A percentile compares a stretch with the other conserved stretches of the same genome.
Evolutionary conservation across 2,888 invertebrate genomes (phyloP).

Genomic region (Apamea sordens): DNA sequence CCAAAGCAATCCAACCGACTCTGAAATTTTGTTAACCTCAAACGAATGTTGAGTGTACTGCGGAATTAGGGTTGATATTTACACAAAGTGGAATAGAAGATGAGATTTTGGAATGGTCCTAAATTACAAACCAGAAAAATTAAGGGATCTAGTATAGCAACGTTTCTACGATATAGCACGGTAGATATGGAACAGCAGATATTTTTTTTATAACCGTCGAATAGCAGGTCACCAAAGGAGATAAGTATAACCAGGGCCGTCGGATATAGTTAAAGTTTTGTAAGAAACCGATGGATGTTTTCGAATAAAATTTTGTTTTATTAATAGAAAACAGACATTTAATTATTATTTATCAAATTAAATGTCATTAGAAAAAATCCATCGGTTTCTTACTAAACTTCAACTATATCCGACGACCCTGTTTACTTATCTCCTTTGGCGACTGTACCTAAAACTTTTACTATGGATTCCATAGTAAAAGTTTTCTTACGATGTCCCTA

Average conservation of each 20-base stretch:
- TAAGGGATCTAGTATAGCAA: neutral
- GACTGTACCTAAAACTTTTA: neutral
- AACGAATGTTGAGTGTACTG: conserved; percentile 43
- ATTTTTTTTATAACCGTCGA: neutral
- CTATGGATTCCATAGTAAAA: neutral
- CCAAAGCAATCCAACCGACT: conserved; percentile 66
- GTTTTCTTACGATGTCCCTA: neutral
- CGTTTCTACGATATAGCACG: neutral
- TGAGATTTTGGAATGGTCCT: neutral
- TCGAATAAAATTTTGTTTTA: too few species aligned
- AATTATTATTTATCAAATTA: too few species aligned
- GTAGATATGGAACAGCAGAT: neutral
- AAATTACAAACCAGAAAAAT: neutral
- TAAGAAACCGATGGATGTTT: too few species aligned
- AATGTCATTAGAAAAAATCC: too few species aligned
- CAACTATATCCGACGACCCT: too few species aligned
- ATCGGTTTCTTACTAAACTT: too few species aligned
- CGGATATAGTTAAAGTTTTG: too few species aligned
- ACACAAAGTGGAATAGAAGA: conserved; percentile 15
- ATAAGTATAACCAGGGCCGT: too few species aligned
- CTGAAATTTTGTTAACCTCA: conserved; percentile 66
- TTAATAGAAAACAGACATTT: too few species aligned
- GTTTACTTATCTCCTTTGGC: too few species aligned
- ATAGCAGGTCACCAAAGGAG: too few species aligned
- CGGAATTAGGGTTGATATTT: conserved; percentile 49